phyloP scores from a whole-genome alignment of 2,113 vertebrate genomes.

The Oophaga pumilio region DNA sequence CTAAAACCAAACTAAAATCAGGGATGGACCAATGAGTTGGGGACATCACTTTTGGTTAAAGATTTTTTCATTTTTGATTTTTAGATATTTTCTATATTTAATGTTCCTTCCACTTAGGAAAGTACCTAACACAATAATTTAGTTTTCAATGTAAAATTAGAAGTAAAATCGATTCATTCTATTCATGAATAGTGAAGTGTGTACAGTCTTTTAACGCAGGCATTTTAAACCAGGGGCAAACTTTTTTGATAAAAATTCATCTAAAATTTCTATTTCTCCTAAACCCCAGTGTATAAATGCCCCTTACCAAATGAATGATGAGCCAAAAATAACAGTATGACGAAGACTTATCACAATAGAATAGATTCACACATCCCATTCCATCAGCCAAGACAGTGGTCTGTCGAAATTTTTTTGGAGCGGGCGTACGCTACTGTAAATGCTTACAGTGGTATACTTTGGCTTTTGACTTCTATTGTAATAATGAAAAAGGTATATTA shows the following conservation, averaged over 20 bases:
- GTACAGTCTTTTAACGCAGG: background rate
- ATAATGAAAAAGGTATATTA: too few species aligned
- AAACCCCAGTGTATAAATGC: background rate
- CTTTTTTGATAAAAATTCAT: background rate
- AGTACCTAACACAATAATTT: background rate
- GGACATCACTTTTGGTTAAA: too few species aligned
- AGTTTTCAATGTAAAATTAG: background rate
- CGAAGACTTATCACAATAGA: background rate
- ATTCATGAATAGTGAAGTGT: background rate
- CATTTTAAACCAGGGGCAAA: background rate
- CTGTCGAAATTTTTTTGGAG: too few species aligned
- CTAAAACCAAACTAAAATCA: too few species aligned
- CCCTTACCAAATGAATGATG: background rate
- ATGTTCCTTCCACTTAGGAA: background rate
- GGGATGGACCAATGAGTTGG: too few species aligned
- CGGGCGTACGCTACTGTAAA: too few species aligned
- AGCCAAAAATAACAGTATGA: background rate
- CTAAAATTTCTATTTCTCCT: background rate
- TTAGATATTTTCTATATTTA: background rate
- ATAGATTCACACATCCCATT: too few species aligned
- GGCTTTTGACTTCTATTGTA: too few species aligned
- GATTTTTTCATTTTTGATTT: background rate
- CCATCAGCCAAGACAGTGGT: too few species aligned
- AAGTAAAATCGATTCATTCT: too few species aligned
- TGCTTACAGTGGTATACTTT: too few species aligned